Evolutionary conservation across 2,113 vertebrate species (phyloP).

Genomic region (Hippocampus abdominalis): DNA sequence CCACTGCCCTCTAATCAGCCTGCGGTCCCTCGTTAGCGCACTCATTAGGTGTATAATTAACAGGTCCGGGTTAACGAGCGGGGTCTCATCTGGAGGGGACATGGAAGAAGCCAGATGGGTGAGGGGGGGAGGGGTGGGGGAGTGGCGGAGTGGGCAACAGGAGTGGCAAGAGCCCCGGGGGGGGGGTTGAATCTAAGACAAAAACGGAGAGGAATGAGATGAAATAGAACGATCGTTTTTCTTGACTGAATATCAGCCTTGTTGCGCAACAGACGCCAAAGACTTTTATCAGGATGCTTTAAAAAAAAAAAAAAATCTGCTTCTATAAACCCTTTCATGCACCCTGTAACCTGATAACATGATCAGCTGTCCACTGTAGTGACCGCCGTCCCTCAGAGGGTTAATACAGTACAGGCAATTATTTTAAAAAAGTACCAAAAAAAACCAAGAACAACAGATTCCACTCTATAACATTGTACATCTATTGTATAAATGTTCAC

Average conservation of each 20-base stretch:
- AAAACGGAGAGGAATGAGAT: neutral
- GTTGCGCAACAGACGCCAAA: neutral
- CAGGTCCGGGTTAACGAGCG: slow-evolving; percentile 66
- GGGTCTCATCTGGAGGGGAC: slow-evolving; percentile 62
- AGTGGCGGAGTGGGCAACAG: slow-evolving; percentile 9
- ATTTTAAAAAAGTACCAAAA: no score
- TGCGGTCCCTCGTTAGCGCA: slow-evolving; percentile 45
- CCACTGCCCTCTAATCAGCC: slow-evolving; percentile 37
- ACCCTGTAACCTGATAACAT: no score
- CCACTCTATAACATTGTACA: no score
- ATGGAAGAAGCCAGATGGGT: slow-evolving; percentile 46
- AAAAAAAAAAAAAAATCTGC: no score
- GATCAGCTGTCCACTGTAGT: no score
- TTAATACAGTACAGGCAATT: no score
- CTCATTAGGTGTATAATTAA: slow-evolving; percentile 66
- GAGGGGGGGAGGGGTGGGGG: slow-evolving; percentile 24
- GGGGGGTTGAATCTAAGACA: neutral
- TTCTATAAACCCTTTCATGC: no score
- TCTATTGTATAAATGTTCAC: no score
- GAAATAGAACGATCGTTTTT: neutral
- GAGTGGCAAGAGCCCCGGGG: slow-evolving; percentile 20
- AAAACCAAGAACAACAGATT: no score
- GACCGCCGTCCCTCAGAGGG: no score
- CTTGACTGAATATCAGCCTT: neutral
- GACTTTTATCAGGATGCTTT: no score